A percentile compares a stretch with the other conserved stretches of the same genome.
phyloP scores from a whole-genome alignment of 2,888 invertebrate species.

The Harpagoxenus sublaevis region DNA sequence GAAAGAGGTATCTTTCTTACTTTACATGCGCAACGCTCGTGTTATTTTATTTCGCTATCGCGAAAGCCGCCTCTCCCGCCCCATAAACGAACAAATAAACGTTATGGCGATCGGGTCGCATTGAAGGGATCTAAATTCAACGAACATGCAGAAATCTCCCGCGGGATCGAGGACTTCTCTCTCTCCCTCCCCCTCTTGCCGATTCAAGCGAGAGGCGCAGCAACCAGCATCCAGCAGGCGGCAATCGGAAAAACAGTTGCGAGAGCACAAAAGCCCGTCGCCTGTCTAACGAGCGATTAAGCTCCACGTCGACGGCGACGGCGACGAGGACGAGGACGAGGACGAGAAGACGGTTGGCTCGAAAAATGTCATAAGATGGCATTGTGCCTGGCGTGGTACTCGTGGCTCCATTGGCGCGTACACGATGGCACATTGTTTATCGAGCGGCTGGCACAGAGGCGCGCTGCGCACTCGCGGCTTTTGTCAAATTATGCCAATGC shows the following conservation, averaged over 20 bases:
- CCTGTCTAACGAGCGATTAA: conserved; percentile 82
- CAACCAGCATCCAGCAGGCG: conserved; percentile 16
- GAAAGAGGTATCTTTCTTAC: background rate
- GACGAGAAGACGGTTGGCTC: conserved; percentile 60
- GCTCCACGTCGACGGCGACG: conserved; percentile 58
- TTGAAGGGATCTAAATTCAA: conserved; percentile 22
- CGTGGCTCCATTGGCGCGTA: conserved; percentile 83
- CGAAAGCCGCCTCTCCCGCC: background rate
- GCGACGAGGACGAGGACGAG: conserved; percentile 14
- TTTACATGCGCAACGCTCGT: background rate
- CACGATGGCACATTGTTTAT: conserved; percentile 84
- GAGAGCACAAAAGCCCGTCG: conserved; percentile 75
- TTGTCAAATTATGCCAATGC: conserved; percentile 63
- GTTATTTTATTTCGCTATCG: background rate
- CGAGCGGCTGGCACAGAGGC: conserved; percentile 72
- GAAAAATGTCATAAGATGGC: conserved; percentile 83
- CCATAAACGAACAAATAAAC: background rate
- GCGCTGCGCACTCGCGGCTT: conserved; percentile 53
- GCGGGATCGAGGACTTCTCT: conserved; percentile 29
- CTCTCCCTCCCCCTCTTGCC: background rate
- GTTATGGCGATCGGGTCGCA: background rate
- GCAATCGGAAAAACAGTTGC: conserved; percentile 72
- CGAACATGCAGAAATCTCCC: conserved; percentile 4
- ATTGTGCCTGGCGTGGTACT: conserved; percentile 79
- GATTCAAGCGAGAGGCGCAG: conserved; percentile 6